Percentiles rank a stretch among this genome's conserved stretches.
phyloP scores from a whole-genome alignment of 2,113 vertebrate species.

The Stegastes partitus region DNA sequence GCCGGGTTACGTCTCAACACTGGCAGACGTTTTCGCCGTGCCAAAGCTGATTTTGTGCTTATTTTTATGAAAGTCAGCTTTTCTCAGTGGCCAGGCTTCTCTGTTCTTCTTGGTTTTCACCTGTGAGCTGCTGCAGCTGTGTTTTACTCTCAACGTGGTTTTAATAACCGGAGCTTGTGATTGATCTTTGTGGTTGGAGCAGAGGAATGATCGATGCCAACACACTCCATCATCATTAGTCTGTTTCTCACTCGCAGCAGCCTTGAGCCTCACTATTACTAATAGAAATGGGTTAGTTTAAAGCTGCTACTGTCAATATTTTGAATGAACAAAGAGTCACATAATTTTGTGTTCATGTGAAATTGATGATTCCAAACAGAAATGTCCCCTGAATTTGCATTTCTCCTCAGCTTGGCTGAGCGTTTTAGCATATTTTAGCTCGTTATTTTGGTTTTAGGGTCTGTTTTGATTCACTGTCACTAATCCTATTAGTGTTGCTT shows the following conservation, averaged over 20 bases:
- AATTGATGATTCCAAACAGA: not conserved
- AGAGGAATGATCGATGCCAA: slow-evolving; percentile 32
- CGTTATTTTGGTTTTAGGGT: slow-evolving; percentile 3
- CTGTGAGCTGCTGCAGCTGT: not conserved
- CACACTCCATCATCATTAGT: slow-evolving; percentile 10
- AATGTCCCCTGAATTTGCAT: not conserved
- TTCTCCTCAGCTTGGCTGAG: not conserved
- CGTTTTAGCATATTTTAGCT: slow-evolving; percentile 6
- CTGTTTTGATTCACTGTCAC: not conserved
- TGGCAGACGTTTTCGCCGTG: slow-evolving; percentile 38
- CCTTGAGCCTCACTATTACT: not conserved
- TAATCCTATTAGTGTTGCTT: not conserved
- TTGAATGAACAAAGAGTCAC: not conserved
- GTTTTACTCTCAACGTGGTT: slow-evolving; percentile 3
- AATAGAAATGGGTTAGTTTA: not conserved
- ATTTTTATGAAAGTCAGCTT: slow-evolving; percentile 22
- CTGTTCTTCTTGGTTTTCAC: slow-evolving; percentile 4
- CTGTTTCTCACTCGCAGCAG: not conserved
- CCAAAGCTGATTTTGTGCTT: slow-evolving; percentile 17
- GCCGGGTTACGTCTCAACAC: slow-evolving; percentile 46
- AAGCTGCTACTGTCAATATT: not conserved
- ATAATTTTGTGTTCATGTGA: not conserved
- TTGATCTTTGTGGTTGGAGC: slow-evolving; percentile 12
- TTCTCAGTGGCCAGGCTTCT: not conserved
- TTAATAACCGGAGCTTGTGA: not conserved